Evolutionary conservation across 2,113 vertebrate genomes (phyloP).

Genomic region (Cephalopterus ornatus): DNA sequence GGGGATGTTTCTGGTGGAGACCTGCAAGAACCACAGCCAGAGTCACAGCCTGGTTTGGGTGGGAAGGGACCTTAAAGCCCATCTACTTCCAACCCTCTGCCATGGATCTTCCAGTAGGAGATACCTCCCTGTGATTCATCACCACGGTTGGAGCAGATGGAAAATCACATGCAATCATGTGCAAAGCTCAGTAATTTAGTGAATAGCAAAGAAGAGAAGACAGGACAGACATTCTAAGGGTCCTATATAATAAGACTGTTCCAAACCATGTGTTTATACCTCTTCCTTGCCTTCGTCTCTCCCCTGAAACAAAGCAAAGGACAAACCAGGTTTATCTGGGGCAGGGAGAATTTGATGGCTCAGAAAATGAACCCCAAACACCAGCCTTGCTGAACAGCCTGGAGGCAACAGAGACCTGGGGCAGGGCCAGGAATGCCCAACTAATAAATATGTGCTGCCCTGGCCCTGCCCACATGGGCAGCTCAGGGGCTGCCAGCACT

Average conservation of each 20-base stretch:
- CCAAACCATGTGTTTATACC: not conserved
- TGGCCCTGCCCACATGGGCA: not conserved
- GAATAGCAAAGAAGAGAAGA: not conserved
- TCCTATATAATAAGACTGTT: not conserved
- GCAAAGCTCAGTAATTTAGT: not conserved
- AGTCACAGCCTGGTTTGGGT: not conserved
- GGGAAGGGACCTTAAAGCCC: not conserved
- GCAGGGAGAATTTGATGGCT: not conserved
- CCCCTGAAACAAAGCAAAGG: not conserved
- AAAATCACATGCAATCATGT: not conserved
- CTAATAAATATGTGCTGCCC: not conserved
- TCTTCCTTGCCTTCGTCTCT: not conserved
- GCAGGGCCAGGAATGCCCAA: not conserved
- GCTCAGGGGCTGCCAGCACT: not conserved
- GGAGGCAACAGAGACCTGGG: accelerated
- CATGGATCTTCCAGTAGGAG: not conserved
- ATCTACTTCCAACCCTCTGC: not conserved
- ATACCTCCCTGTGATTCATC: not conserved
- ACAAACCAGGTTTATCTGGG: not conserved
- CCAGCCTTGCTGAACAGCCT: not conserved
- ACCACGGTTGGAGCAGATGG: not conserved
- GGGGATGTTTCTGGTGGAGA: not conserved
- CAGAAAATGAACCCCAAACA: not conserved
- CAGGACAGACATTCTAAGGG: not conserved
- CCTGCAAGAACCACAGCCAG: not conserved